Evolutionary conservation across 2,113 vertebrate species (phyloP), one percentile per base, ranked within the genome.

Genomic region (Saccopteryx leptura): DNA sequence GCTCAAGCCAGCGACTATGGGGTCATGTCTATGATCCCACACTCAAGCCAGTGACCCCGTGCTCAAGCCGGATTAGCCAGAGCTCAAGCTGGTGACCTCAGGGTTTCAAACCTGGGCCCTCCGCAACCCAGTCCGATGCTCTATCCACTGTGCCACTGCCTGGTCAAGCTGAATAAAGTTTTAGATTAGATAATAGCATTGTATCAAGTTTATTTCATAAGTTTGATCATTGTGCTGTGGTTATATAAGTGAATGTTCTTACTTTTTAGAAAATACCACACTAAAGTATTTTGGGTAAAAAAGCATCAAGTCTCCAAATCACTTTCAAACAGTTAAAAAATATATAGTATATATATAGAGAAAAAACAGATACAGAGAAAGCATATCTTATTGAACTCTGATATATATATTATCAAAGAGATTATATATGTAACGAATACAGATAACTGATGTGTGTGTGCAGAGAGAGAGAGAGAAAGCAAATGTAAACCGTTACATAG

Each of bases 201-300:
- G 0, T 71, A 52, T 66, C 63, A 76, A 83, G 52, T 90, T 93
- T 56, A 83, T 76, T 61, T 97, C 26, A 61, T 63, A 90, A 79
- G 33, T 86, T 79, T 90, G 31, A 92, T 79, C 75, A 92, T 54
- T 86, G 17, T 58, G 71, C 21, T 72, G 3, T 72, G 13, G n/a
- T 80, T 82, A 76, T 7, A 19, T 68, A 88, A 84, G 18, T 74
- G 19, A 90, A 75, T 60, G 3, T 48, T 91, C 33, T 68, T 88
- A 11, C 28, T 46, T 90, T 97, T 81, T 68, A 88, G 7, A 19
- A 91, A 95, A 88, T 76, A 81, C 2, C 33, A 92, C 7, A 68
- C 14, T 52, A n/a, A 85, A 69, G 15, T 69, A 69, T 58, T 56
- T 93, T 50, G 24, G 28, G 17, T 65, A 74, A 75, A 81, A n/a